phyloP scores from a whole-genome alignment of 2,797 vertebrate genomes.

The Coilia nasus region DNA sequence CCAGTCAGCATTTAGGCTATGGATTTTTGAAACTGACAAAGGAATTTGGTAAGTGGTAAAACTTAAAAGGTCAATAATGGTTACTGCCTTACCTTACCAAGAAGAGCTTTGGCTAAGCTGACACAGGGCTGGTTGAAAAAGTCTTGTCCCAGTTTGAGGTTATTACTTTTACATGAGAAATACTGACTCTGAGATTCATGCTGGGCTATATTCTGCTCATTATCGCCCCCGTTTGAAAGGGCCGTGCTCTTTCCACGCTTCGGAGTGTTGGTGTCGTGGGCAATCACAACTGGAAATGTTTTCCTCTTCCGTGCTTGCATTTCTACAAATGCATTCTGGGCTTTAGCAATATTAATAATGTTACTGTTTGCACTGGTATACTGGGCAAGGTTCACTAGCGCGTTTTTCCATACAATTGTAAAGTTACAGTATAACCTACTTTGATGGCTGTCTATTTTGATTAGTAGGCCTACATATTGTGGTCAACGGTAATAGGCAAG shows the following conservation, averaged over 20 bases:
- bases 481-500: not conserved
- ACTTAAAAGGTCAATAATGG: not conserved
- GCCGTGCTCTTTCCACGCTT: not conserved
- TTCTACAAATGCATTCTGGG: not conserved
- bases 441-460: no score
- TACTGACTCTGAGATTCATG: constrained; percentile 70
- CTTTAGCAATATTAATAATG: not conserved
- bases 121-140: constrained; percentile 87
- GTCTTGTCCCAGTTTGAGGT: constrained; percentile 66
- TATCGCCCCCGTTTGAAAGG: not conserved
- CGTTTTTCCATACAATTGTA: no score
- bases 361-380: not conserved
- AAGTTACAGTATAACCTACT: no score
- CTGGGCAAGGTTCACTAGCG: not conserved
- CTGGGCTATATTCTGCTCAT: not conserved
- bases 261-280: not conserved
- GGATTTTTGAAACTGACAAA: no score
- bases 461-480: no score
- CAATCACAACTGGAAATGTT: not conserved
- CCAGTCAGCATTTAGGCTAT: no score
- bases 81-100: constrained; percentile 84
- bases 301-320: constrained; percentile 72
- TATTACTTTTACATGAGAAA: constrained; percentile 63
- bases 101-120: constrained; percentile 82
- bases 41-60: no score